Evolutionary conservation across 2,888 invertebrate species (phyloP), one percentile per base, ranked within the genome.

Genomic region (Altica lythri): DNA sequence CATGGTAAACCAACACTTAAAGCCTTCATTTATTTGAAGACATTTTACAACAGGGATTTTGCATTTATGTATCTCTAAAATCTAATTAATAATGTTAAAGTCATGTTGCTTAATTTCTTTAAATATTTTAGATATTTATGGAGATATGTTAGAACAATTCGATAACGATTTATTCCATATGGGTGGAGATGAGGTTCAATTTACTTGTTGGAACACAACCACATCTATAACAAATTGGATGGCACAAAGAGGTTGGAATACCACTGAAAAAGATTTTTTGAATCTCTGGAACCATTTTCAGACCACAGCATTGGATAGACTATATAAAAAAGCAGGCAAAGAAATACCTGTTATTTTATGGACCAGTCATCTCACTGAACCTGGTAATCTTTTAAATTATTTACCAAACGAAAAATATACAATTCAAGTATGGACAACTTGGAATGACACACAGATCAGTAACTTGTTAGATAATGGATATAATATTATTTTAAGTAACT

Each of bases 381-480:
- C 77, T 52, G 78, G 81, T 9, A 83, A 85, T 65, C 77, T 91
- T 5, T 81, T 83, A 2, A 72, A 86, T 13, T 86, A 82, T 72
- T 74, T 93, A 37, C 80, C 88, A 66, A 87, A 88, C 16, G 77
- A 83, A 3, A 85, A 88, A 12, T 92, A 92, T 70, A 89, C 91
- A 45, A 87, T 92, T 62, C 92, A 90, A 78, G 83, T 92, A 16
- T 92, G 91, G 92, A 90, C 90, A 0, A 84, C 80, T 0, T 86
- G 84, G 0, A 61, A 66, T 0, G 89, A 91, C 68, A 72, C 79
- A 4, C 84, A 85, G 60, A 80, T 90, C 32, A 75, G 77, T 5
- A 83, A 86, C 45, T 78, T 94, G 1, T 75, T 92, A 1, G 76
- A 84, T 42, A 86, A 87, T 53, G 88, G 88, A 5, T 93, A 86